Percentiles rank a stretch among this genome's conserved stretches.
Conservation (phyloP, 23 tunicate species). For the Styela plicata region DNA sequence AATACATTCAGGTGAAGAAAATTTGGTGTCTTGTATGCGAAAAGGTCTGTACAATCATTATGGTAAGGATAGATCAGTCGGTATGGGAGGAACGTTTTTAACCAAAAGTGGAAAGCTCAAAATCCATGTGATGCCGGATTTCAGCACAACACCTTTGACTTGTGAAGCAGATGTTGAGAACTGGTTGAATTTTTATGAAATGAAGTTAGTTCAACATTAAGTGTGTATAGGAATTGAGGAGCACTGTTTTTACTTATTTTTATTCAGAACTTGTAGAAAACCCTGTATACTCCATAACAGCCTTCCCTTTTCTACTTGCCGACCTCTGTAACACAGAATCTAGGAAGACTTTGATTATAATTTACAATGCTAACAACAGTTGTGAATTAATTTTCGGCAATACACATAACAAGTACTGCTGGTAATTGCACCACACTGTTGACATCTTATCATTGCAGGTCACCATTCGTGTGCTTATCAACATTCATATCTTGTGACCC, state of each 20-base stretch:
- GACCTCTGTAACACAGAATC: too few species aligned
- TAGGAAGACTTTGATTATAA: too few species aligned
- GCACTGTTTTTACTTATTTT: too few species aligned
- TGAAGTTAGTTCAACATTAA: constrained; percentile 58
- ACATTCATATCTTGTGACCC: constrained; percentile 78
- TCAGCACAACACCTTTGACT: constrained; percentile 52
- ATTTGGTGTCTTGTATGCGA: constrained; percentile 76
- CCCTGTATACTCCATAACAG: too few species aligned
- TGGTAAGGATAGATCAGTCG: constrained; percentile 69
- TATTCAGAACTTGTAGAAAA: too few species aligned
- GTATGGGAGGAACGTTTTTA: constrained; percentile 92
- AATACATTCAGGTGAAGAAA: constrained; percentile 64
- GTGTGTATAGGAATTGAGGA: too few species aligned
- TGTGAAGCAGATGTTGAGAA: constrained; percentile 78
- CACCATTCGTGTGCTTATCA: constrained; percentile 82
- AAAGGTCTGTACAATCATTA: constrained; percentile 53
- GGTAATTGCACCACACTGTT: too few species aligned
- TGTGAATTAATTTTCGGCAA: too few species aligned
- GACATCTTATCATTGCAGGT: too few species aligned
- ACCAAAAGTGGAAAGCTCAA: constrained; percentile 69
- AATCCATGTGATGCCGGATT: constrained; percentile 97
- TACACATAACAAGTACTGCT: too few species aligned
- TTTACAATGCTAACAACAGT: too few species aligned
- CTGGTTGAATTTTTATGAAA: constrained; percentile 83
- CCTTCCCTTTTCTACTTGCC: too few species aligned